These are phyloP conservation scores for Morinoia aosen DNA, from an alignment of 2,888 invertebrate species.

Conservation along the genomic window DNA sequence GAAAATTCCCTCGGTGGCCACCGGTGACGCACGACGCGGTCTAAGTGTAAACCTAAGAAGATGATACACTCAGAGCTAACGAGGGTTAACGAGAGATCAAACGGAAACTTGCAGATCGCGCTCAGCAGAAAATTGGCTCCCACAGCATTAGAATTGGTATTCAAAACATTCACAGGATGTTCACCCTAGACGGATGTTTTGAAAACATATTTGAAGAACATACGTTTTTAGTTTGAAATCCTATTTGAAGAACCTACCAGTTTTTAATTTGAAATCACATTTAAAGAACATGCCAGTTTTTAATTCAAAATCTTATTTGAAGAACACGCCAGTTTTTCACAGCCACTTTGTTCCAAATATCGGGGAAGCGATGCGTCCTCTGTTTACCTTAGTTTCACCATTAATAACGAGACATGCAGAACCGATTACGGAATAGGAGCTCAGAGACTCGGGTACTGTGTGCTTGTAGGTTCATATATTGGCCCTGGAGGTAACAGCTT, in stretches of 20 bases:
- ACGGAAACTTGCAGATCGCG: not conserved
- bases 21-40: too few relatives aligned
- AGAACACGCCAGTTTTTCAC: not conserved
- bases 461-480: conserved; percentile 12
- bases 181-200: not conserved
- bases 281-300: too few relatives aligned
- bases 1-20: too few relatives aligned
- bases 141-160: not conserved
- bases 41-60: too few relatives aligned
- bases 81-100: not conserved
- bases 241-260: too few relatives aligned
- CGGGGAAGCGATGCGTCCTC: not conserved
- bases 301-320: too few relatives aligned
- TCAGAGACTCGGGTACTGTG: not conserved
- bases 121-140: not conserved
- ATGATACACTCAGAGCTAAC: not conserved
- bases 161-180: not conserved
- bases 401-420: not conserved
- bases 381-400: not conserved
- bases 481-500: not conserved
- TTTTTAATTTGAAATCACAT: too few relatives aligned
- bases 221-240: not conserved
- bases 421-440: not conserved
- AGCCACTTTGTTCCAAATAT: not conserved
- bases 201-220: not conserved